Percentiles rank a stretch among this genome's conserved stretches.
Conservation (phyloP, 1,140 invertebrate genomes). For the Paraescarpia echinospica region DNA sequence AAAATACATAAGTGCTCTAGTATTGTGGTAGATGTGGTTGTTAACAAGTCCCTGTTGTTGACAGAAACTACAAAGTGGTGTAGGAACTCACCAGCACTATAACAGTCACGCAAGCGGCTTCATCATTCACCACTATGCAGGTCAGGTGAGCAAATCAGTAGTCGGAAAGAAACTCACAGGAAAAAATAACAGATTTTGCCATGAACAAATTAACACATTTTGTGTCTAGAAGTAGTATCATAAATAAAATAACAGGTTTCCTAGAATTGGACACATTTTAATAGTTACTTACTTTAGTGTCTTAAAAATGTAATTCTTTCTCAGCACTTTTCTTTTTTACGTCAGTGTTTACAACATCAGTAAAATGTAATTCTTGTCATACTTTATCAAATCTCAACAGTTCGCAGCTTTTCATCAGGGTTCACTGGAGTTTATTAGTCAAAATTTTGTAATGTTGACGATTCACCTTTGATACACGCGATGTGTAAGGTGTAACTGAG, state of each 20-base stretch:
- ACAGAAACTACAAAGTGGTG: slow-evolving; percentile 65
- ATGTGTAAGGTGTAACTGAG: background rate
- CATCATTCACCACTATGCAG: slow-evolving; percentile 74
- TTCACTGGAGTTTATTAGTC: background rate
- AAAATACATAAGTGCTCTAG: background rate
- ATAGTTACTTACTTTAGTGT: too few relatives aligned
- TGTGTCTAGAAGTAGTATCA: too few relatives aligned
- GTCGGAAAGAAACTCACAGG: too few relatives aligned
- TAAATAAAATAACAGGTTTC: background rate
- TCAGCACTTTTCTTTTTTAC: too few relatives aligned
- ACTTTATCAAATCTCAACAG: too few relatives aligned
- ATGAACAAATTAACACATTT: too few relatives aligned
- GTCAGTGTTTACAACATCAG: too few relatives aligned
- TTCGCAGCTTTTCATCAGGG: too few relatives aligned
- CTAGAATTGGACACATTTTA: too few relatives aligned
- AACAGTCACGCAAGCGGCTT: slow-evolving; percentile 67
- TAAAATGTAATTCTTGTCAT: too few relatives aligned
- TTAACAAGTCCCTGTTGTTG: slow-evolving; percentile 13
- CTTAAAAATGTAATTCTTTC: too few relatives aligned
- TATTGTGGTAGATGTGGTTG: background rate
- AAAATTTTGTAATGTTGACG: background rate
- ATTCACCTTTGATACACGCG: background rate
- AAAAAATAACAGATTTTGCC: too few relatives aligned
- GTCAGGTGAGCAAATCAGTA: slow-evolving; percentile 56
- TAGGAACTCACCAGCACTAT: slow-evolving; percentile 67